These are phyloP conservation scores for Gymnopithys bicolor DNA, from an alignment of 2,797 vertebrate species.

Conservation along the genomic window DNA sequence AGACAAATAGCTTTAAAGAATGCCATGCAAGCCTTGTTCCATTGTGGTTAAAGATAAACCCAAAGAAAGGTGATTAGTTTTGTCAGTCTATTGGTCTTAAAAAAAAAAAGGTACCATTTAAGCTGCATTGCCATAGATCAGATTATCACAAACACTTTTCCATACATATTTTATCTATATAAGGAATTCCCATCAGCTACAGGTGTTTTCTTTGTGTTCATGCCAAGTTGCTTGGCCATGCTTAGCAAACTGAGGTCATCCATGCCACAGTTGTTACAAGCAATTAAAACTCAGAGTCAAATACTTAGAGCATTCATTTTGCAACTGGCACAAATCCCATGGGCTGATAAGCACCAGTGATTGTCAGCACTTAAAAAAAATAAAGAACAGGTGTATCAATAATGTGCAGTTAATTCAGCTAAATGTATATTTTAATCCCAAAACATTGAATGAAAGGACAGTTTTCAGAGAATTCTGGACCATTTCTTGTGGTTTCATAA, in stretches of 20 bases:
- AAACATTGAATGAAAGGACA: neutral
- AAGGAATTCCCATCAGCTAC: neutral
- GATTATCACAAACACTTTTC: neutral
- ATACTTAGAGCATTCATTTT: neutral
- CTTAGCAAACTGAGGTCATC: neutral
- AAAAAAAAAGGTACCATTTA: neutral
- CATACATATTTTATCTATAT: neutral
- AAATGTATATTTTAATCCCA: neutral
- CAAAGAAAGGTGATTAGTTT: neutral
- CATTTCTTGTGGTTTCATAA: neutral
- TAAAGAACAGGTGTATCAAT: neutral
- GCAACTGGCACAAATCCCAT: neutral
- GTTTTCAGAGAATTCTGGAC: neutral
- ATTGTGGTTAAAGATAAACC: neutral
- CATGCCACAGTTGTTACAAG: neutral
- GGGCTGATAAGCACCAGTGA: neutral
- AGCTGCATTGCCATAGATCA: neutral
- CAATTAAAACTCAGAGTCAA: conserved; percentile 11
- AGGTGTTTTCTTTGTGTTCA: neutral
- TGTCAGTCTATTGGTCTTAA: neutral
- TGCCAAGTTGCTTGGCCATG: neutral
- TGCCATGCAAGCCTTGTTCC: neutral
- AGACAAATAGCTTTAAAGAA: neutral
- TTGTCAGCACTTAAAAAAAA: neutral
- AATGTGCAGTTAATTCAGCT: neutral